Evolutionary conservation across 1,140 invertebrate genomes (phyloP), one percentile per base, ranked within the genome.

Genomic region (Eciton burchellii): DNA sequence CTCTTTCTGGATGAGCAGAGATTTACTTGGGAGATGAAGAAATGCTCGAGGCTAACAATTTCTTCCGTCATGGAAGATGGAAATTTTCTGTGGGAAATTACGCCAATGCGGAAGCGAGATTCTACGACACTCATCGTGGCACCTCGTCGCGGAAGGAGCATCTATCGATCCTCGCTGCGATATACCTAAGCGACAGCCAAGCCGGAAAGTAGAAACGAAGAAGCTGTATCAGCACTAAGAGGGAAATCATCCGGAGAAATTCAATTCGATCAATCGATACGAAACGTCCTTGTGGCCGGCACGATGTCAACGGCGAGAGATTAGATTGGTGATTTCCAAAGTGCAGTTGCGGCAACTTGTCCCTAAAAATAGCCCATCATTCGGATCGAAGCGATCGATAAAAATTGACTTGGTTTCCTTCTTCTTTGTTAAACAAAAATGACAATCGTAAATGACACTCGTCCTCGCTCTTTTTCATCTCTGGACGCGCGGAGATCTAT

Each of bases 101-200:
- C 77, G 52, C 60, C 73, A 77, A 71, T 72, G 81, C 72, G 79
- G 73, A 82, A 85, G 79, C 26, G 71, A 71, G 66, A 68, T 60
- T 68, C 45, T 60, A 73, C 79, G 57, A 56, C 59, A 79, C 76
- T 81, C 63, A 60, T 81, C 54, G 70, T 76, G 56, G 71, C 65
- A 83, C 73, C 60, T 83, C 57, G 72, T 84, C 65, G 77, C 73
- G 74, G 35, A 82, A 84, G 84, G 83, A 71, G 72, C 79, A 54
- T 76, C 77, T 88, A 90, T 90, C 79, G 84, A 89, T 86, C 74
- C 24, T 81, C 65, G 56, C 49, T 35, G 56, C 62, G 41, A 82
- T 60, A 81, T 65, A 73, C 41, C 24, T 70, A 79, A 29, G n/a
- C 47, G 66, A 83, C 82, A 68, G 19, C 81, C 60, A 62, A 62